Conservation (phyloP, 2,797 vertebrate species). For the Pangasius larnaudii region DNA sequence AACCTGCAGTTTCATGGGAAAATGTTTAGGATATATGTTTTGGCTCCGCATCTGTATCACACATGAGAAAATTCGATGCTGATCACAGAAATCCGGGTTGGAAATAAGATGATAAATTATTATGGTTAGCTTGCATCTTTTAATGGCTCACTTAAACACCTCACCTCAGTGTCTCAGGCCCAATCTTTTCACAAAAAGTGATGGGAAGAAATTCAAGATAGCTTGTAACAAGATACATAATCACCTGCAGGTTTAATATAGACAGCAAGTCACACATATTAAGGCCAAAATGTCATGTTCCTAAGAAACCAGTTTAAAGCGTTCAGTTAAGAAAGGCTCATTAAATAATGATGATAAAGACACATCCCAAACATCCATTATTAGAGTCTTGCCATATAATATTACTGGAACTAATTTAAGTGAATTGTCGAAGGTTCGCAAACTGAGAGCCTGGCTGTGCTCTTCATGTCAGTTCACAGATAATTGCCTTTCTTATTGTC, state of each 20-base stretch:
- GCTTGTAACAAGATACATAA: constrained; percentile 27
- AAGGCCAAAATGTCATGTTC: constrained; percentile 34
- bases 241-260: constrained; percentile 32
- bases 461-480: constrained; percentile 55
- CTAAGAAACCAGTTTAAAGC: constrained; percentile 43
- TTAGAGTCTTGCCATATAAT: constrained; percentile 59
- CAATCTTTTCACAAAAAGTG: constrained; percentile 31
- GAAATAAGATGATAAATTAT: background rate
- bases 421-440: constrained; percentile 60
- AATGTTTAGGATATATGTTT: constrained; percentile 45
- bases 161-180: constrained; percentile 11
- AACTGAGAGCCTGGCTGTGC: constrained; percentile 52
- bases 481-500: constrained; percentile 76
- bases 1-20: constrained; percentile 55
- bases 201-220: constrained; percentile 12
- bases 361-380: constrained; percentile 54
- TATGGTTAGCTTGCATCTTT: background rate
- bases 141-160: background rate
- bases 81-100: constrained; percentile 21
- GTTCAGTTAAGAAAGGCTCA: constrained; percentile 48
- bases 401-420: constrained; percentile 61
- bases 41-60: constrained; percentile 21
- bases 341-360: constrained; percentile 52
- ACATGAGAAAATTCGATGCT: constrained; percentile 38
- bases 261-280: constrained; percentile 35